Percentiles rank a stretch among this genome's conserved stretches.
Conservation (phyloP, 2,113 vertebrate species). For the Prionailurus viverrinus region DNA sequence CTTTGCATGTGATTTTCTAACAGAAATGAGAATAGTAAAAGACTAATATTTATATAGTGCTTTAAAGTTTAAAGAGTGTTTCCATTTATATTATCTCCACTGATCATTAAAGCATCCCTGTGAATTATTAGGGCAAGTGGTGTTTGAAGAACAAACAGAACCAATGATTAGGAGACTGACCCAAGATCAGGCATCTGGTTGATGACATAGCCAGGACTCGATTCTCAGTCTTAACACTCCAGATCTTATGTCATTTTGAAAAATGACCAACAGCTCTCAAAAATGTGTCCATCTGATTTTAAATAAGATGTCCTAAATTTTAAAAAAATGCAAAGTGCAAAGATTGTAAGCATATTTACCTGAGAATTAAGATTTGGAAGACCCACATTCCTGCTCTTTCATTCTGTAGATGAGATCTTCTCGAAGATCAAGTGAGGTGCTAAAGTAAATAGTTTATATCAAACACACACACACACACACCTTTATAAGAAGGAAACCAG, state of each 20-base stretch:
- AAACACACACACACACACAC: neutral
- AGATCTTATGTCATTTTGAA: neutral
- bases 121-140: neutral
- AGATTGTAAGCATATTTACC: neutral
- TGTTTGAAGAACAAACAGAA: neutral
- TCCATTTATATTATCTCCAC: neutral
- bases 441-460: neutral
- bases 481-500: slow-evolving; percentile 41
- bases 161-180: neutral
- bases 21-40: slow-evolving; percentile 65
- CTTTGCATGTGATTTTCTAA: slow-evolving; percentile 72
- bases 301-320: slow-evolving; percentile 45
- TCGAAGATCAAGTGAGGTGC: neutral
- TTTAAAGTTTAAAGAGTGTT: slow-evolving; percentile 52
- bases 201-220: neutral
- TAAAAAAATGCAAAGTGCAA: slow-evolving; percentile 45
- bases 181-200: neutral
- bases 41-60: slow-evolving; percentile 49
- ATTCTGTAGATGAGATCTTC: neutral
- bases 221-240: neutral
- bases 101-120: neutral
- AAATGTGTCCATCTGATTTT: slow-evolving; percentile 49
- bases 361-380: neutral
- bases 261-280: slow-evolving; percentile 32
- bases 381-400: neutral